Evolutionary conservation across 2,113 vertebrate genomes (phyloP).

Genomic region (Sinocyclocheilus anophthalmus): DNA sequence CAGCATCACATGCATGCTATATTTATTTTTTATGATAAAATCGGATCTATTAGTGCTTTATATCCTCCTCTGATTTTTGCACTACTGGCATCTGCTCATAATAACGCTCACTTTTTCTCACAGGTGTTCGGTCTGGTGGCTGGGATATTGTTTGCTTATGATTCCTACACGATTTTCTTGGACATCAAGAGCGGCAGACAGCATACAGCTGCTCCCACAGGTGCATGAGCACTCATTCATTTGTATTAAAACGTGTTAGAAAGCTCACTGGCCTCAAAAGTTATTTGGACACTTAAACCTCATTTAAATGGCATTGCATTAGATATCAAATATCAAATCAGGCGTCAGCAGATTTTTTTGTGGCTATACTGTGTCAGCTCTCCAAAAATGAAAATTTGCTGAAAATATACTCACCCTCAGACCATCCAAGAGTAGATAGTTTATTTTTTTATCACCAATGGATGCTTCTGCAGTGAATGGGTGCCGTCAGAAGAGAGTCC

Average conservation of each 20-base stretch:
- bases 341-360: neutral
- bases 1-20: neutral
- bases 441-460: too few relatives aligned
- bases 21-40: neutral
- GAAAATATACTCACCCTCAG: too few relatives aligned
- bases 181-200: slow-evolving; percentile 58
- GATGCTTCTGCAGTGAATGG: too few relatives aligned
- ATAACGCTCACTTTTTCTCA: slow-evolving; percentile 14
- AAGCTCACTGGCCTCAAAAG: neutral
- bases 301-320: neutral
- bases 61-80: neutral
- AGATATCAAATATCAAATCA: neutral
- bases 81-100: neutral
- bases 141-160: slow-evolving; percentile 72
- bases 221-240: slow-evolving; percentile 45
- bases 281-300: neutral
- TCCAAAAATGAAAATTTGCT: too few relatives aligned
- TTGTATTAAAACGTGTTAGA: neutral
- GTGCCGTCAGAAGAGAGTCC: too few relatives aligned
- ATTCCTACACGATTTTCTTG: slow-evolving; percentile 69
- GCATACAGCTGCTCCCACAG: slow-evolving; percentile 61
- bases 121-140: slow-evolving; percentile 76
- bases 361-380: neutral
- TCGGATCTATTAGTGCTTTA: neutral
- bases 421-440: too few relatives aligned